Evolutionary conservation across 1,140 invertebrate genomes (phyloP), one percentile per base, ranked within the genome.

Genomic region (Calycopis cecrops): DNA sequence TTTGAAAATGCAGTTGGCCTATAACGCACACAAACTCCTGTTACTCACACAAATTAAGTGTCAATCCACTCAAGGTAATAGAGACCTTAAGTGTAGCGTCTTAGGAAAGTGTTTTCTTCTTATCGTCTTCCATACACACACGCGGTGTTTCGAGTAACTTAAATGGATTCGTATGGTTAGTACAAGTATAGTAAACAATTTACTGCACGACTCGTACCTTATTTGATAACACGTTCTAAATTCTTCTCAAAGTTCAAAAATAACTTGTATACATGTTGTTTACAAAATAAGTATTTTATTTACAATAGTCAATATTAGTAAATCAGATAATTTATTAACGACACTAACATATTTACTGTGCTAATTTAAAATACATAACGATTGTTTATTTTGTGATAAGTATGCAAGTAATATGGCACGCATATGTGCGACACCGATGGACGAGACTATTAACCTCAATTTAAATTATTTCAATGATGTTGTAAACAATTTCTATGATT

Each of bases 371-470:
- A 52, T 37, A 40, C 12, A 53, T 44, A n/a, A 47, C 18, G 28
- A 54, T 16, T 54, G 17, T 33, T 16, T 35, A 54, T 42, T 34
- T 17, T 17, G 28, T 11, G 40, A 54, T 54, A 54, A 47, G 28
- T 28, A 17, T 42, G 17, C 42, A 44, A 44, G 52, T 54, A 80
- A 76, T 77, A 82, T 82, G 79, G 73, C 64, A 76, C 79, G 72
- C 83, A 83, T 82, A 76, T 83, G 80, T 86, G 79, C 67, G 80
- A 83, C 83, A 80, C 75, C 67, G 76, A 73, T 79, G 72, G 77
- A 77, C 71, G 67, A 77, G 69, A 76, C 73, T 75, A 85, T 85
- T 86, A 86, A 86, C 83, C 80, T 86, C 80, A 78, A 80, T 86
- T 82, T 72, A 63, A 76, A 85, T 80, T 74, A 78, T 76, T 83